Evolutionary conservation across 2,888 invertebrate species (phyloP).

Genomic region (Periphyllus acericola): DNA sequence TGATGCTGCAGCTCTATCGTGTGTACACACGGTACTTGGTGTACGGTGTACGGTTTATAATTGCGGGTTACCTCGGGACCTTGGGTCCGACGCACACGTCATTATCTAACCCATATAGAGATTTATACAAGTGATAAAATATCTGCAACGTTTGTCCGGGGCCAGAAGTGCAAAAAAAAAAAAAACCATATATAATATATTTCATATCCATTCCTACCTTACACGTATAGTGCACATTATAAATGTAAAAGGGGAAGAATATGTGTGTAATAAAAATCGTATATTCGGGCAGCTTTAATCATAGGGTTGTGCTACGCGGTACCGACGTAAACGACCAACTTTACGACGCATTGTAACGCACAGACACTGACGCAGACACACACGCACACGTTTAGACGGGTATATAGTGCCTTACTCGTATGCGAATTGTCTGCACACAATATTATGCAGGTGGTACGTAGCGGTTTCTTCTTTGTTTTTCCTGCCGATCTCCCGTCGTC

Average conservation of each 20-base stretch:
- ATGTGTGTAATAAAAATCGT: neutral
- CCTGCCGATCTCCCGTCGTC: neutral
- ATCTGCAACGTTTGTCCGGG: neutral
- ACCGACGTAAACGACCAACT: neutral
- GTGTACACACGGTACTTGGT: neutral
- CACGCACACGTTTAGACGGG: neutral
- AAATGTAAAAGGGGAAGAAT: neutral
- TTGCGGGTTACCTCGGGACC: slow-evolving; percentile 34
- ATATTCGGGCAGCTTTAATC: slow-evolving; percentile 38
- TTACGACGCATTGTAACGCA: neutral
- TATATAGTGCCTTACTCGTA: slow-evolving; percentile 16
- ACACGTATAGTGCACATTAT: neutral
- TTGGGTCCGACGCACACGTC: slow-evolving; percentile 7
- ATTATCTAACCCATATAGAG: neutral
- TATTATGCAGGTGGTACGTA: neutral
- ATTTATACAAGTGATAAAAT: slow-evolving; percentile 23
- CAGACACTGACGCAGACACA: too few relatives aligned
- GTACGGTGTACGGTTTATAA: slow-evolving; percentile 23
- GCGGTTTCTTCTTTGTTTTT: neutral
- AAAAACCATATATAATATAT: neutral
- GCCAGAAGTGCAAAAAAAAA: neutral
- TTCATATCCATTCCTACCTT: neutral
- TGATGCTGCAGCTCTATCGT: neutral
- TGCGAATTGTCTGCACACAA: neutral
- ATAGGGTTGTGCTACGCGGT: slow-evolving; percentile 11